Evolutionary conservation across 92 coral and sea anemone species (phyloP).

Genomic region (Parazoanthus atlanticus): DNA sequence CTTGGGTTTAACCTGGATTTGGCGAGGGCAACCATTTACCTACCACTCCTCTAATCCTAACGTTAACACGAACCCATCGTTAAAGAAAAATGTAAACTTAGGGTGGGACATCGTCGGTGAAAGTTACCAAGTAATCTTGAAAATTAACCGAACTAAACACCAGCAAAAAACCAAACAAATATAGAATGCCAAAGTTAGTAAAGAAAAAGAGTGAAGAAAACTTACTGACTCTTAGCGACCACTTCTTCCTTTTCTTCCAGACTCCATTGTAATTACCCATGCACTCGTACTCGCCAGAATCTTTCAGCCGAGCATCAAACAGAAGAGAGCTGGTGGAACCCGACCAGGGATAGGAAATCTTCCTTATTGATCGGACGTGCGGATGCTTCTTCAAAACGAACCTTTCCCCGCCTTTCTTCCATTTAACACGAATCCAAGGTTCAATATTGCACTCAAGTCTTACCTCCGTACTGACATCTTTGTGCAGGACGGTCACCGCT

Average conservation of each 20-base stretch:
- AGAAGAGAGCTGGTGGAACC: not conserved
- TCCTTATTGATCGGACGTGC: not conserved
- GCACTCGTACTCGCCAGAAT: conserved; percentile 32
- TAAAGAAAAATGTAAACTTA: not conserved
- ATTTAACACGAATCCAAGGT: conserved; percentile 35
- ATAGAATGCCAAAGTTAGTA: not conserved
- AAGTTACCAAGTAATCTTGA: not conserved
- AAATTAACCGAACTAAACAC: not conserved
- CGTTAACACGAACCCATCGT: not conserved
- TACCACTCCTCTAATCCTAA: not conserved
- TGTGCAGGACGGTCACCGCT: not conserved
- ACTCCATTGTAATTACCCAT: not conserved
- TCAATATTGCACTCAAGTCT: conserved; percentile 20
- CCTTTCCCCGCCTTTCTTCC: conserved; percentile 24
- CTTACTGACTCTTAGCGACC: conserved; percentile 18
- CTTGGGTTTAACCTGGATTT: not conserved
- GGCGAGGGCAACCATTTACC: not conserved
- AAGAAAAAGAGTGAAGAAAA: not conserved
- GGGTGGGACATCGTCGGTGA: not conserved
- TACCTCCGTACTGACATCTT: not conserved
- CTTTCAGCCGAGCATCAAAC: conserved; percentile 13
- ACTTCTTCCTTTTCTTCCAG: conserved; percentile 13
- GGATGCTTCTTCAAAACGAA: not conserved
- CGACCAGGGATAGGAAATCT: conserved; percentile 1
- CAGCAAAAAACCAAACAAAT: too few relatives aligned